phyloP scores from a whole-genome alignment of 2,113 vertebrate genomes.

The Leuciscus idus region DNA sequence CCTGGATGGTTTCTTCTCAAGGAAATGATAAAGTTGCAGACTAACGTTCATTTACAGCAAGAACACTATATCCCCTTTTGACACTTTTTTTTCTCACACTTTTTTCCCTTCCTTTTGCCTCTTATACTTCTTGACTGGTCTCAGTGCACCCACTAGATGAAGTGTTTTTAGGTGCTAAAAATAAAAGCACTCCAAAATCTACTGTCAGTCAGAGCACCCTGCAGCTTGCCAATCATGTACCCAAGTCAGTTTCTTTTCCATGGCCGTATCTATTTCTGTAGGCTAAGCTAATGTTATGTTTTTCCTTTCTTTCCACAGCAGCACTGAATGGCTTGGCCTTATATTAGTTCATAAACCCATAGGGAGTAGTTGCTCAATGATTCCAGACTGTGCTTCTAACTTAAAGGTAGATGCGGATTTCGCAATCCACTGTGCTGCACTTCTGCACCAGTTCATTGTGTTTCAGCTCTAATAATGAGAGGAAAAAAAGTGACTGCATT shows the following conservation, averaged over 20 bases:
- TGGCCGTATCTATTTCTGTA: slow-evolving; percentile 16
- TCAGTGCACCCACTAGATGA: slow-evolving; percentile 24
- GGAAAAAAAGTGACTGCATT: slow-evolving; percentile 16
- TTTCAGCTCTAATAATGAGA: slow-evolving; percentile 12
- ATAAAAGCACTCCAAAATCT: slow-evolving; percentile 28
- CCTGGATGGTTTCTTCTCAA: slow-evolving; percentile 12
- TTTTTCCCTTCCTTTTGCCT: not conserved
- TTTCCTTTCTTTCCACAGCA: slow-evolving; percentile 8
- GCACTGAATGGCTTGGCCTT: not conserved
- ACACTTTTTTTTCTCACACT: not conserved
- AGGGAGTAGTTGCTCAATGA: slow-evolving; percentile 17
- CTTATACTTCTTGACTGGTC: not conserved
- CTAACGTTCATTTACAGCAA: not conserved
- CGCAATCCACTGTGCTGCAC: not conserved
- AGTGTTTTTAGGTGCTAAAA: slow-evolving; percentile 24
- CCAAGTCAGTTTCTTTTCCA: slow-evolving; percentile 30
- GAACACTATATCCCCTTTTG: not conserved
- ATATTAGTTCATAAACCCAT: slow-evolving; percentile 24
- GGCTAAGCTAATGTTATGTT: slow-evolving; percentile 28
- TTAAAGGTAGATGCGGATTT: slow-evolving; percentile 32
- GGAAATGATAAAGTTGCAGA: slow-evolving; percentile 29
- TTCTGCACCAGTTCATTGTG: slow-evolving; percentile 9
- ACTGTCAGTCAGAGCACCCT: slow-evolving; percentile 23
- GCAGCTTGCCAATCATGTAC: slow-evolving; percentile 33
- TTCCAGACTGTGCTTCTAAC: not conserved